Evolutionary conservation across 2,113 vertebrate genomes (phyloP).

Genomic region (Gasterosteus aculeatus): DNA sequence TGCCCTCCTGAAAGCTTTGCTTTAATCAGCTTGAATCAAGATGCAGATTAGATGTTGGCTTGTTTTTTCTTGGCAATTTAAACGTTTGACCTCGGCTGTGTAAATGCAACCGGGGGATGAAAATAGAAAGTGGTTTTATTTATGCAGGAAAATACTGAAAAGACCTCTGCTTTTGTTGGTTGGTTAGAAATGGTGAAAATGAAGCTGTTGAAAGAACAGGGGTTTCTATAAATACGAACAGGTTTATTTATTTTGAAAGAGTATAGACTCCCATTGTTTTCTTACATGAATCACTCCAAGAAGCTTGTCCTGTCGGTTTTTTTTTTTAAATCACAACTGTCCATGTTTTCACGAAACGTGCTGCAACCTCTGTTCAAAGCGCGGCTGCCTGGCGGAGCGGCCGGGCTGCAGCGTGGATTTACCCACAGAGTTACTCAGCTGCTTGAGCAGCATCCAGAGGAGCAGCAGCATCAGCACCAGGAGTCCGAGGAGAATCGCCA

Average conservation of each 20-base stretch:
- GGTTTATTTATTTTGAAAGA: constrained; percentile 41
- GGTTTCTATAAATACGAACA: constrained; percentile 27
- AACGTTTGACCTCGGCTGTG: constrained; percentile 28
- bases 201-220: constrained; percentile 26
- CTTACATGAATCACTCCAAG: constrained; percentile 42
- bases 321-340: constrained; percentile 21
- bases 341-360: constrained; percentile 70
- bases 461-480: constrained; percentile 86
- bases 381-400: constrained; percentile 80
- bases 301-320: constrained; percentile 34
- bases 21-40: constrained; percentile 67
- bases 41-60: constrained; percentile 66
- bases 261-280: constrained; percentile 30
- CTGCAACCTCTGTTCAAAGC: constrained; percentile 71
- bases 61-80: constrained; percentile 41
- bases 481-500: constrained; percentile 86
- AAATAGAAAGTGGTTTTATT: constrained; percentile 36
- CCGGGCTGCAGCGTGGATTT: constrained; percentile 71
- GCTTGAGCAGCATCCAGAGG: constrained; percentile 88
- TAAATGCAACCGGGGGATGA: constrained; percentile 24
- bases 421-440: constrained; percentile 88
- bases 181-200: too few species aligned
- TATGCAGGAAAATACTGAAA: constrained; percentile 3
- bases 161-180: not conserved
- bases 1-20: constrained; percentile 43